Base-by-base conservation (phyloP, 1,140 invertebrate species). In the Pogonomyrmex barbatus region DNA sequence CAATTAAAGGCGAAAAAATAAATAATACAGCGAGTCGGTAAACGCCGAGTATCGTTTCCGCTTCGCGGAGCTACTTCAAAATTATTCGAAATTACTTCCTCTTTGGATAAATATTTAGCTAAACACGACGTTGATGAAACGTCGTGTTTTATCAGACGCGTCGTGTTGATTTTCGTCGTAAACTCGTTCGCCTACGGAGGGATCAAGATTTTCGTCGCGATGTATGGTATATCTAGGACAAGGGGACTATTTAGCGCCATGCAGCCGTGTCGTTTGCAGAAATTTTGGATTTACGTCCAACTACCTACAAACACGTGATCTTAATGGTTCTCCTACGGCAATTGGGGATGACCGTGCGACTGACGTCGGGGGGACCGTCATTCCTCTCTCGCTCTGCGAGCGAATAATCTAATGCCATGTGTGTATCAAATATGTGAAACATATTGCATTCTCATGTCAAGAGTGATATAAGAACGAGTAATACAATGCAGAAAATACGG, bases 251-350 rank as follows among this genome's bases (percentile, higher is more conserved):
- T 36, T 47, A 71, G 42, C 42, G 30, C 30, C 42, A 47, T 47
- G 54, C 79, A 30, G n/a, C 10, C 24, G 71, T 42, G 67, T 82
- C 67, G 79, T 58, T 73, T 47, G 42, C 79, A 82, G 79, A 54
- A 82, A 82, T 82, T 82, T 60, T 73, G 52, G 67, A 82, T 82
- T 82, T 73, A 82, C 67, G 54, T 73, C 5, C 79, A 60, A 82
- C 54, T 73, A 60, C 79, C 42, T 73, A 60, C 68, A 73, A 82
- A 82, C 63, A 81, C 52, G 42, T 82, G 79, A 82, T 82, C 79
- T 82, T 82, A 82, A 82, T 82, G 78, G 78, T 82, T 82, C 65
- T 71, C 78, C 63, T 45, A 71, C 54, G 54, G 39, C 42, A 70
- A 71, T 82, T 82, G 67, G 42, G 30, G 24, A 33, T 71, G 67